These are phyloP conservation scores for Botrylloides violaceus DNA, from an alignment of 23 tunicate species.

Conservation along the genomic window DNA sequence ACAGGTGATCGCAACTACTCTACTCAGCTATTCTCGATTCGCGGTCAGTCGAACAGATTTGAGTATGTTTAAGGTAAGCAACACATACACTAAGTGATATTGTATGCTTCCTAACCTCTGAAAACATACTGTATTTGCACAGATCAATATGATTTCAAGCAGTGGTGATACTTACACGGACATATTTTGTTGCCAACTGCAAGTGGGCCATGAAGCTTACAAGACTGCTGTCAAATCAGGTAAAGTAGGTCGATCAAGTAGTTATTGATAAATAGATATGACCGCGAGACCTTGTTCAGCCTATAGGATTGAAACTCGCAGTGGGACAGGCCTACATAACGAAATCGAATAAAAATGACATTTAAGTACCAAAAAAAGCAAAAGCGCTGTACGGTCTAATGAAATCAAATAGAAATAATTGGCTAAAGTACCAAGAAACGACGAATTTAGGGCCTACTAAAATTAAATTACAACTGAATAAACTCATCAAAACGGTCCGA, in stretches of 20 bases:
- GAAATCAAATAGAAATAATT: too few species aligned
- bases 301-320: too few species aligned
- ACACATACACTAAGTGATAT: neutral
- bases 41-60: conserved; percentile 47
- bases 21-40: conserved; percentile 51
- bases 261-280: neutral
- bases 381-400: too few species aligned
- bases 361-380: too few species aligned
- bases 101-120: neutral
- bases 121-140: neutral
- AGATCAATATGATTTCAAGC: conserved; percentile 62
- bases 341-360: too few species aligned
- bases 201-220: conserved; percentile 65
- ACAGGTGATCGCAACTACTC: conserved; percentile 43
- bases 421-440: too few species aligned
- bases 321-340: too few species aligned
- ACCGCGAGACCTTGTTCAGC: too few species aligned
- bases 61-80: conserved; percentile 50
- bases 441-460: too few species aligned
- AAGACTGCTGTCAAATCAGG: conserved; percentile 72
- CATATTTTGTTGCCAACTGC: conserved; percentile 40
- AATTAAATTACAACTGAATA: too few species aligned
- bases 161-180: conserved; percentile 49
- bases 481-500: too few species aligned
- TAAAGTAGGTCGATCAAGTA: conserved; percentile 13